Percentiles rank a stretch among this genome's conserved stretches.
phyloP scores from a whole-genome alignment of 2,888 invertebrate species.

The Drosophila peninsularis region DNA sequence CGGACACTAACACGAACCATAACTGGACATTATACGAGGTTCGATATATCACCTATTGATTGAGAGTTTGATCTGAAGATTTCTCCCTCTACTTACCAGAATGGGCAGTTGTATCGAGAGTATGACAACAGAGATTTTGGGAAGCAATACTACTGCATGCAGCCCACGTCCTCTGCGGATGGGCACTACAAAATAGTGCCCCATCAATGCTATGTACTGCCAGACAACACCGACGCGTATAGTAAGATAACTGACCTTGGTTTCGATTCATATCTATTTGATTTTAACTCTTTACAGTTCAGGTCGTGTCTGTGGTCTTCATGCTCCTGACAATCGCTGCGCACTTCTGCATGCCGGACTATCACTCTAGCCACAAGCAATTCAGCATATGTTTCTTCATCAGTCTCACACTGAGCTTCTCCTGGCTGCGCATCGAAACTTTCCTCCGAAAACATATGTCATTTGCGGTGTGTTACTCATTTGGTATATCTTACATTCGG shows the following conservation, averaged over 20 bases:
- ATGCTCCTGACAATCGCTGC: background rate
- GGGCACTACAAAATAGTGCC: background rate
- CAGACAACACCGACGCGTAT: background rate
- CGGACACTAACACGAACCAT: background rate
- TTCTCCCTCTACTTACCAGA: background rate
- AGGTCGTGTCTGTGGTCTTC: background rate
- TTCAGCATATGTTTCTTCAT: slow-evolving; percentile 1
- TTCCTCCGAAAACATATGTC: background rate
- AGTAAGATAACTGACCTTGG: background rate
- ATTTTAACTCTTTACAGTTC: background rate
- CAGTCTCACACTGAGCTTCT: background rate
- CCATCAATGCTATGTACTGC: background rate
- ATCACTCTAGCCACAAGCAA: background rate
- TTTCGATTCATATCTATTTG: no score
- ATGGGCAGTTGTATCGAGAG: background rate
- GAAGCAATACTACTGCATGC: background rate
- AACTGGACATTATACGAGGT: slow-evolving; percentile 3
- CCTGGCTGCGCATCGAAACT: background rate
- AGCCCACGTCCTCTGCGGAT: background rate
- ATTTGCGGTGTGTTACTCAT: background rate
- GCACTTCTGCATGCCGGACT: background rate
- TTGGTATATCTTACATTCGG: background rate
- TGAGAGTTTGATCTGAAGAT: background rate
- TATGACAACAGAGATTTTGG: background rate
- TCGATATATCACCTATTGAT: background rate